Evolutionary conservation across 2,113 vertebrate species (phyloP).

Genomic region (Protobothrops flavoviridis): DNA sequence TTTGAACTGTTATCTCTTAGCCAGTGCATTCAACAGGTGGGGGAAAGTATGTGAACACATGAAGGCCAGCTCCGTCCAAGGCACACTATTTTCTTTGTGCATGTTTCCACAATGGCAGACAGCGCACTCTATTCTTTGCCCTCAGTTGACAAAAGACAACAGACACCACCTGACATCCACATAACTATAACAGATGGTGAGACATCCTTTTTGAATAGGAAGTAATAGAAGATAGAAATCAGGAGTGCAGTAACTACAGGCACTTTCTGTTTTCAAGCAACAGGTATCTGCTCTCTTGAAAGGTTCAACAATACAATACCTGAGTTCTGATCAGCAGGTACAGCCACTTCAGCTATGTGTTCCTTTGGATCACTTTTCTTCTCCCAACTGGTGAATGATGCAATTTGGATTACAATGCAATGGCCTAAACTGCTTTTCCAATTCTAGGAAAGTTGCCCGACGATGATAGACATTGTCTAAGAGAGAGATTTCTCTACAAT

Average conservation of each 20-base stretch:
- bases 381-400: background rate
- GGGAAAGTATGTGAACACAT: conserved; percentile 11
- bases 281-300: background rate
- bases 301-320: background rate
- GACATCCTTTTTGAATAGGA: background rate
- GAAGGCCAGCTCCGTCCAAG: conserved; percentile 25
- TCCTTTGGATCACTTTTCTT: background rate
- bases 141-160: background rate
- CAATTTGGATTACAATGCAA: background rate
- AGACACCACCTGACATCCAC: background rate
- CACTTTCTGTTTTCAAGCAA: background rate
- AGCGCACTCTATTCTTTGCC: background rate
- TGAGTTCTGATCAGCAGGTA: background rate
- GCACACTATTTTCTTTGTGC: background rate
- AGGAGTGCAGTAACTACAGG: background rate
- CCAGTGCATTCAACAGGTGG: background rate
- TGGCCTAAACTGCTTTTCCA: background rate
- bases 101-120: background rate
- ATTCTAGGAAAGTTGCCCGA: background rate
- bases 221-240: background rate
- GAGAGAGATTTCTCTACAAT: background rate
- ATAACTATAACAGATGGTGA: background rate
- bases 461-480: background rate
- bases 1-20: background rate
- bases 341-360: no score